Conservation (phyloP, 2,888 invertebrate genomes). For the Conus canariensis region DNA sequence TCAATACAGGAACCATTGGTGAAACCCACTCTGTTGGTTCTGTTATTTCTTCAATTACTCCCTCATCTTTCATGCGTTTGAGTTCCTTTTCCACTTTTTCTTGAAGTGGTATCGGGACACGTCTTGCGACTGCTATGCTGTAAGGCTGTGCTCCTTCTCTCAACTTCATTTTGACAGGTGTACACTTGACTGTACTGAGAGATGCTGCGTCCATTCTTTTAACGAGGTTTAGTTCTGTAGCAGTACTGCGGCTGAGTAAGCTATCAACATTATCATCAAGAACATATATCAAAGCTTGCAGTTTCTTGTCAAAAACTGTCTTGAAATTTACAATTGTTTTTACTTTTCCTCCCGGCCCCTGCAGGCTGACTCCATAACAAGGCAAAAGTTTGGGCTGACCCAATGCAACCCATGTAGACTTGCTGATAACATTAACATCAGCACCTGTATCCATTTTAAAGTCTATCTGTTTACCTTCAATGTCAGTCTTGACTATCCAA, state of each 20-base stretch:
- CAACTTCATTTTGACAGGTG: background rate
- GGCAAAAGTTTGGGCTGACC: too few species aligned
- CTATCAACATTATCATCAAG: background rate
- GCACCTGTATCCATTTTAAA: too few species aligned
- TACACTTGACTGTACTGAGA: background rate
- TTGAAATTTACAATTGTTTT: too few species aligned
- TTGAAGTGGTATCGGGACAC: constrained; percentile 30
- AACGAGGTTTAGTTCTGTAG: background rate
- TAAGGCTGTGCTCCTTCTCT: constrained; percentile 15
- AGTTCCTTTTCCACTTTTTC: constrained; percentile 46
- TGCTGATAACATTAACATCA: too few species aligned
- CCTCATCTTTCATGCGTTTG: constrained; percentile 46
- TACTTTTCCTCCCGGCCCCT: too few species aligned
- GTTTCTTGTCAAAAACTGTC: too few species aligned
- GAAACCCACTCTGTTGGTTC: constrained; percentile 52
- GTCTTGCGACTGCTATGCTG: background rate
- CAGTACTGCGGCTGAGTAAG: background rate
- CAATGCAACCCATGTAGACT: too few species aligned
- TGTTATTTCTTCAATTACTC: constrained; percentile 51
- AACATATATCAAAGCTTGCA: too few species aligned
- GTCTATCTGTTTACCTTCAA: too few species aligned
- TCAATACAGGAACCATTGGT: background rate
- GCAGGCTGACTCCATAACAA: too few species aligned
- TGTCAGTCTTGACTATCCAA: too few species aligned
- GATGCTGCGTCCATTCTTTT: background rate